These are phyloP conservation scores for Eudasyphora cyanicolor DNA, from an alignment of 2,888 invertebrate genomes.

Conservation along the genomic window DNA sequence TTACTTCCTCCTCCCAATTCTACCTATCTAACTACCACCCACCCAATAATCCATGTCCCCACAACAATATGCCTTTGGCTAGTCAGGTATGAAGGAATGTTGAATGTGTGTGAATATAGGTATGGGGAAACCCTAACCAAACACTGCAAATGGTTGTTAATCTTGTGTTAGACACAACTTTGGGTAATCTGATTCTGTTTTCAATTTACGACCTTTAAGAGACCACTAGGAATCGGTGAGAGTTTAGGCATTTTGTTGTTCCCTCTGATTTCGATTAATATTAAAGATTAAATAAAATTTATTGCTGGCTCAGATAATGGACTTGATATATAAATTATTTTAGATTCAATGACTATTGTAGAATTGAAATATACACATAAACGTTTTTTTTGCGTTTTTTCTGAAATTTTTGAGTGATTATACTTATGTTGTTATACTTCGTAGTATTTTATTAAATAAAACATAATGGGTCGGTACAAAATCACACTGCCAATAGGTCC, in stretches of 20 bases:
- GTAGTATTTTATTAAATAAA: too few species aligned
- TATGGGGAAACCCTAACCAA: not conserved
- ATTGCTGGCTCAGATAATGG: not conserved
- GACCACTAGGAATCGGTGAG: not conserved
- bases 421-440: too few species aligned
- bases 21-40: too few species aligned
- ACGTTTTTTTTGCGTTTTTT: too few species aligned
- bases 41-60: too few species aligned
- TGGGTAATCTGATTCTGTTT: constrained; percentile 30
- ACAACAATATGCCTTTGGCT: not conserved
- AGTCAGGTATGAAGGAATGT: not conserved
- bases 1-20: constrained; percentile 38
- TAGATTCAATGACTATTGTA: not conserved
- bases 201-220: not conserved
- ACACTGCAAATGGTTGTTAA: constrained; percentile 28
- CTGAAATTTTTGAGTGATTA: too few species aligned
- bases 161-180: constrained; percentile 29
- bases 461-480: too few species aligned
- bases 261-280: not conserved
- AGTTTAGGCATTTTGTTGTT: too few species aligned
- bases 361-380: too few species aligned
- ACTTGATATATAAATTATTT: not conserved
- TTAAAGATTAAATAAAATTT: not conserved
- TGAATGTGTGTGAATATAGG: not conserved
- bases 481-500: too few species aligned